Percentiles rank a stretch among this genome's conserved stretches.
Evolutionary conservation across 2,797 vertebrate genomes (phyloP).

Genomic region (Perodicticus potto): DNA sequence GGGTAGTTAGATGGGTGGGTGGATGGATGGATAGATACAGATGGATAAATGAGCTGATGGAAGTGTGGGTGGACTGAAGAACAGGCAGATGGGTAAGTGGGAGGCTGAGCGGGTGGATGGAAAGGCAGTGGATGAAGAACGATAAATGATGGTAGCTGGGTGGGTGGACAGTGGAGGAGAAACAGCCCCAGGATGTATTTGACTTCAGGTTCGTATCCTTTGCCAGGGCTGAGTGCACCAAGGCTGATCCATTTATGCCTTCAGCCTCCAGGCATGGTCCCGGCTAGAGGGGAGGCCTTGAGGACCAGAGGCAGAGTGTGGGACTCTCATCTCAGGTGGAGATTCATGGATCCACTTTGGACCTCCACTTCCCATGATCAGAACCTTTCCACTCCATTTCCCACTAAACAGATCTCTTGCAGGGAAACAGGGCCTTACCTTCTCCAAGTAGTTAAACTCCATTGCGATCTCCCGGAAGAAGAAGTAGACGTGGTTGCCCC

Average conservation of each 20-base stretch:
- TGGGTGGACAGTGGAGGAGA: accelerated
- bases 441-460: constrained; percentile 98
- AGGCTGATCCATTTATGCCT: not conserved
- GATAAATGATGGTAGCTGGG: not conserved
- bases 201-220: not conserved
- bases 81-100: not conserved
- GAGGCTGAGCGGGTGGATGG: not conserved
- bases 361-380: accelerated
- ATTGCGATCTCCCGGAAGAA: constrained; percentile 98
- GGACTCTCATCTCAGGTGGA: not conserved
- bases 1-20: not conserved
- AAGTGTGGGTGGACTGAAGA: not conserved
- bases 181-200: too few species aligned
- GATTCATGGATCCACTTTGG: not conserved
- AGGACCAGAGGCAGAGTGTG: not conserved
- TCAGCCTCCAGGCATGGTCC: not conserved
- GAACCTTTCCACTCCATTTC: not conserved
- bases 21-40: not conserved
- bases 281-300: not conserved
- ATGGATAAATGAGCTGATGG: too few species aligned
- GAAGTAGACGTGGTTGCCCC: constrained; percentile 97
- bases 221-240: not conserved
- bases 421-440: constrained; percentile 88
- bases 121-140: not conserved
- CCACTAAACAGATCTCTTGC: accelerated